These are phyloP conservation scores for Engystomops pustulosus DNA, from an alignment of 2,113 vertebrate genomes.

Conservation along the genomic window DNA sequence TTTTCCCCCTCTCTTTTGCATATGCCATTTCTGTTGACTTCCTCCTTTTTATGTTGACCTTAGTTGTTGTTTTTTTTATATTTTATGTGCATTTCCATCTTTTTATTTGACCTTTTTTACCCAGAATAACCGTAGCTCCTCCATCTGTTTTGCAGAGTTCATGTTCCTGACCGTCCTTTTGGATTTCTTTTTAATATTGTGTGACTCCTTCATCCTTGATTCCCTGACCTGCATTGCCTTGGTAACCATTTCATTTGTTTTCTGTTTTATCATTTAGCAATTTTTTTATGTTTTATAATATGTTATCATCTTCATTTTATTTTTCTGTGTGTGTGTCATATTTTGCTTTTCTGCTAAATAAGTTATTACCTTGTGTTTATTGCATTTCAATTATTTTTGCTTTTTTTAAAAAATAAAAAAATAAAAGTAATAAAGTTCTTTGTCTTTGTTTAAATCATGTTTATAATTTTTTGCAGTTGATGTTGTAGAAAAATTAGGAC, in stretches of 20 bases:
- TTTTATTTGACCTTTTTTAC: not conserved
- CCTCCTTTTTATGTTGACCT: not conserved
- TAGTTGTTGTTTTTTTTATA: not conserved
- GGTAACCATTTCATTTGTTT: slow-evolving; percentile 99
- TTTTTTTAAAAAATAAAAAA: slow-evolving; percentile 72
- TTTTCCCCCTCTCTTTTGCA: too few species aligned
- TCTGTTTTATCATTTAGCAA: slow-evolving; percentile 83
- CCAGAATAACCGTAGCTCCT: slow-evolving; percentile 84
- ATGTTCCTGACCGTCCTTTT: slow-evolving; percentile 92
- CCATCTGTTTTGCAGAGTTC: slow-evolving; percentile 97
- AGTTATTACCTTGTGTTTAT: slow-evolving; percentile 22
- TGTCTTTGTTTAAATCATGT: slow-evolving; percentile 16
- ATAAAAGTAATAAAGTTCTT: too few species aligned
- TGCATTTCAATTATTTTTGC: slow-evolving; percentile 72
- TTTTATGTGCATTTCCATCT: slow-evolving; percentile 43
- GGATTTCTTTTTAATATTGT: slow-evolving; percentile 98
- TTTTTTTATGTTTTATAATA: slow-evolving; percentile 75
- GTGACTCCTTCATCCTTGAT: slow-evolving; percentile 97
- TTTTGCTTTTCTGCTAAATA: slow-evolving; percentile 69
- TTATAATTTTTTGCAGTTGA: not conserved
- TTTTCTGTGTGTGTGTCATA: slow-evolving; percentile 68
- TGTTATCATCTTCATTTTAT: slow-evolving; percentile 80
- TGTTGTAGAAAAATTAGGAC: too few species aligned
- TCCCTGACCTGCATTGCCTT: slow-evolving; percentile 98
- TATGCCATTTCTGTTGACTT: not conserved